Percentiles rank a stretch among this genome's conserved stretches.
These are phyloP conservation scores for Xerus rutilus DNA, from an alignment of 2,797 vertebrate genomes.

Conservation along the genomic window DNA sequence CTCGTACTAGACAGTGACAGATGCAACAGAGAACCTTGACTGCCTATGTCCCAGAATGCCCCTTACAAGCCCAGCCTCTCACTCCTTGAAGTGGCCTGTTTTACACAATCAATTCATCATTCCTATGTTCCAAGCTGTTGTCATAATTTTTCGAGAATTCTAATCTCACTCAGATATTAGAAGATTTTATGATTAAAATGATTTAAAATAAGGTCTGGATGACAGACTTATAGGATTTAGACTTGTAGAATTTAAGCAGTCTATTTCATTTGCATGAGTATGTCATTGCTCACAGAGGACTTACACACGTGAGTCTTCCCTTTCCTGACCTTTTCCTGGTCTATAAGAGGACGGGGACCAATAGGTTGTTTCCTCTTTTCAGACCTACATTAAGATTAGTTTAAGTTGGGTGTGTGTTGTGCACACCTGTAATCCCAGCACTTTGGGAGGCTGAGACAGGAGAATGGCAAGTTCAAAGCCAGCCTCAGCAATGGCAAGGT, in stretches of 20 bases:
- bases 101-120: not conserved
- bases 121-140: not conserved
- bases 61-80: not conserved
- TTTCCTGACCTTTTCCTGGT: not conserved
- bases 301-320: not conserved
- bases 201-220: not conserved
- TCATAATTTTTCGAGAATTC: not conserved
- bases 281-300: not conserved
- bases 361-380: not conserved
- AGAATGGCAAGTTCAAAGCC: too few relatives aligned
- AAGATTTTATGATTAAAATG: not conserved
- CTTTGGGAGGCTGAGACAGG: too few relatives aligned
- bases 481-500: too few relatives aligned
- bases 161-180: not conserved
- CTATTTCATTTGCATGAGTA: not conserved
- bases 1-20: not conserved
- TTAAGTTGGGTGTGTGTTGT: not conserved
- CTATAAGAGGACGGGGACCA: not conserved
- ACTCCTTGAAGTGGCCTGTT: not conserved
- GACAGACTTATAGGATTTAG: too few relatives aligned
- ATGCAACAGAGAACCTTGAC: not conserved
- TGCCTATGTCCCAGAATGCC: not conserved
- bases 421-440: too few relatives aligned
- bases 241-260: not conserved
- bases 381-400: not conserved